phyloP scores from a whole-genome alignment of 1,140 invertebrate genomes.

The Trigoniulus corallinus region DNA sequence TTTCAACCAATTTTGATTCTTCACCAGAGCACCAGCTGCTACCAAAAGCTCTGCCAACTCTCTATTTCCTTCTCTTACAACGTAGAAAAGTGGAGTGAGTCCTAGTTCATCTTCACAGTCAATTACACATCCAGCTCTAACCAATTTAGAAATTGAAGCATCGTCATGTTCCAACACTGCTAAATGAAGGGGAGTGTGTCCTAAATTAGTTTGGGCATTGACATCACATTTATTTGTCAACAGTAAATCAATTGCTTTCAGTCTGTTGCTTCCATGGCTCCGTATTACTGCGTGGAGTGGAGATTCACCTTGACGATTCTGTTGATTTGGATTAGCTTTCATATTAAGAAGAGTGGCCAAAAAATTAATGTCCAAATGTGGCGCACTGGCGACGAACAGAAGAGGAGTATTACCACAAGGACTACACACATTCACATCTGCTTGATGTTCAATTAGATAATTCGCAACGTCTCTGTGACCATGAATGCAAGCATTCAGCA shows the following conservation, averaged over 20 bases:
- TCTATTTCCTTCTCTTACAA: constrained; percentile 13
- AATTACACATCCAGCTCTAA: constrained; percentile 14
- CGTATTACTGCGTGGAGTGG: constrained; percentile 13
- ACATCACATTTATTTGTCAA: constrained; percentile 7
- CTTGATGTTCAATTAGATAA: not conserved
- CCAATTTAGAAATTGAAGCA: constrained; percentile 9
- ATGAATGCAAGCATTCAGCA: constrained; percentile 7
- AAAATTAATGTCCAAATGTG: not conserved
- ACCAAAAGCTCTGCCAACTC: constrained; percentile 12
- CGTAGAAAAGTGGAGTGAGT: constrained; percentile 14
- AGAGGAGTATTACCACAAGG: constrained; percentile 8
- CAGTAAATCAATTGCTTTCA: constrained; percentile 1
- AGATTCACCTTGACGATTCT: constrained; percentile 10
- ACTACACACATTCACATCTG: constrained; percentile 4
- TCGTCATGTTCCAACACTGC: constrained; percentile 14
- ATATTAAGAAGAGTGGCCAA: not conserved
- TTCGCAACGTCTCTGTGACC: constrained; percentile 1
- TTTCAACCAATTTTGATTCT: constrained; percentile 3
- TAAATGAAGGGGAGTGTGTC: constrained; percentile 17
- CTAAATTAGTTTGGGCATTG: constrained; percentile 11
- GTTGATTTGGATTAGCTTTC: not conserved
- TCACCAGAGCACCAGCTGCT: constrained; percentile 13
- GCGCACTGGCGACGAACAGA: constrained; percentile 4
- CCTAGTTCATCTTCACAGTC: constrained; percentile 15
- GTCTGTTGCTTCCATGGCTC: constrained; percentile 9